Percentiles rank a stretch among this genome's conserved stretches.
Evolutionary conservation across 1,140 invertebrate species (phyloP).

Genomic region (Leptinotarsa defecta): DNA sequence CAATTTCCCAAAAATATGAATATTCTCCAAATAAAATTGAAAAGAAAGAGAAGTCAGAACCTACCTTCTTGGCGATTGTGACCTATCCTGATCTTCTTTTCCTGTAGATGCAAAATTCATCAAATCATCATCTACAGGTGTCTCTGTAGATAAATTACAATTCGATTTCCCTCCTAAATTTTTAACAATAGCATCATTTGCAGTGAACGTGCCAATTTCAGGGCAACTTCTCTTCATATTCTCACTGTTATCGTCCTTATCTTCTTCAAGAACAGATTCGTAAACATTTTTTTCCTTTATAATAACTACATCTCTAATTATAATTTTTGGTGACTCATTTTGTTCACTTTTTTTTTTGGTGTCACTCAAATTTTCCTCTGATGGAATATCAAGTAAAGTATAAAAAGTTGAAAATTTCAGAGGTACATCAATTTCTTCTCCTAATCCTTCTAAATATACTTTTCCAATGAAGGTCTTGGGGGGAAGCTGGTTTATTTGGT

Average conservation of each 20-base stretch:
- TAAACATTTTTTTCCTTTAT: not conserved
- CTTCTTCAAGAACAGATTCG: not conserved
- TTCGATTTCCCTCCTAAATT: not conserved
- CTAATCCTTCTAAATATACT: constrained; percentile 11
- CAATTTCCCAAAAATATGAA: not conserved
- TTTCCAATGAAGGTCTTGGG: constrained; percentile 3
- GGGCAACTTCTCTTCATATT: not conserved
- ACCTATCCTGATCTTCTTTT: constrained; percentile 1
- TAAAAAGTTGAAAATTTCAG: not conserved
- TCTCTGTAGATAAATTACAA: not conserved
- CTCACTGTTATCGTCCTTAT: not conserved
- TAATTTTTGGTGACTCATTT: not conserved
- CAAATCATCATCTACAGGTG: constrained; percentile 1
- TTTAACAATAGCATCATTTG: not conserved
- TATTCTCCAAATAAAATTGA: not conserved
- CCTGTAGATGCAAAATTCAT: constrained; percentile 23
- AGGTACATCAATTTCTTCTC: constrained; percentile 10
- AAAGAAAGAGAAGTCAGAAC: not conserved
- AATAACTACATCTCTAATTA: not conserved
- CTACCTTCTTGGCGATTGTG: constrained; percentile 2
- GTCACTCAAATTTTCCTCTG: not conserved
- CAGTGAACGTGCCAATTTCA: not conserved
- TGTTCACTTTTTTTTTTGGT: not conserved
- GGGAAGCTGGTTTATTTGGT: no score
- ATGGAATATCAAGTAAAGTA: constrained; percentile 19